Evolutionary conservation across 1,140 invertebrate species (phyloP).

Genomic region (Scaptomyza pallida): DNA sequence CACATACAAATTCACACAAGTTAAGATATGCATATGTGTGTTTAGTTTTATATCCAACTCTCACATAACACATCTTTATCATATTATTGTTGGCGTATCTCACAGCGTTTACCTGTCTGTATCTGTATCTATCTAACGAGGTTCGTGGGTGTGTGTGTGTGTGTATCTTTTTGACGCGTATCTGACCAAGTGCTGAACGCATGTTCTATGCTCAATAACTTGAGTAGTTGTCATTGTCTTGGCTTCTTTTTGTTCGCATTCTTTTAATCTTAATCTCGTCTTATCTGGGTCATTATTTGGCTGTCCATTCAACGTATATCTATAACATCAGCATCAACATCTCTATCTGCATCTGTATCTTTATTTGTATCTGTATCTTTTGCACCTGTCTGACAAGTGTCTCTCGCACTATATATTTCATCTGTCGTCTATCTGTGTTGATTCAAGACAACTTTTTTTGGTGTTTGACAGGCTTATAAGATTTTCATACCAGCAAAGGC

Average conservation of each 20-base stretch:
- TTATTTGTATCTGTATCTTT: conserved; percentile 1
- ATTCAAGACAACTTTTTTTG: not conserved
- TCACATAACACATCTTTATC: conserved; percentile 29
- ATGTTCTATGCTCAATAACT: conserved; percentile 44
- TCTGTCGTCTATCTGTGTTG: conserved; percentile 4
- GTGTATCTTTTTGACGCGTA: conserved; percentile 14
- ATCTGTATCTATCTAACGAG: conserved; percentile 7
- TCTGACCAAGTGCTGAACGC: conserved; percentile 31
- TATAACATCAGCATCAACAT: conserved; percentile 1
- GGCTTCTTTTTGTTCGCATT: conserved; percentile 28
- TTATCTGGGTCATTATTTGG: conserved; percentile 61
- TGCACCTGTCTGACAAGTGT: conserved; percentile 1
- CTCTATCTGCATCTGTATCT: conserved; percentile 5
- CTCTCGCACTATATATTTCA: conserved; percentile 10
- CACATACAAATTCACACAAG: not conserved
- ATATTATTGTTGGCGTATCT: conserved; percentile 1
- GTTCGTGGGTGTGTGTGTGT: conserved; percentile 22
- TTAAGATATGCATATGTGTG: not conserved
- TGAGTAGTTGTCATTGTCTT: conserved; percentile 29
- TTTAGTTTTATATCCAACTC: not conserved
- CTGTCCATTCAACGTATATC: conserved; percentile 16
- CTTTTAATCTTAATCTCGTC: conserved; percentile 61
- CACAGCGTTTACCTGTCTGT: not conserved
- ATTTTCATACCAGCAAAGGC: not conserved
- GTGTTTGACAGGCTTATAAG: conserved; percentile 14